Conservation (phyloP, 1,140 invertebrate genomes). For the Prorops nasuta region DNA sequence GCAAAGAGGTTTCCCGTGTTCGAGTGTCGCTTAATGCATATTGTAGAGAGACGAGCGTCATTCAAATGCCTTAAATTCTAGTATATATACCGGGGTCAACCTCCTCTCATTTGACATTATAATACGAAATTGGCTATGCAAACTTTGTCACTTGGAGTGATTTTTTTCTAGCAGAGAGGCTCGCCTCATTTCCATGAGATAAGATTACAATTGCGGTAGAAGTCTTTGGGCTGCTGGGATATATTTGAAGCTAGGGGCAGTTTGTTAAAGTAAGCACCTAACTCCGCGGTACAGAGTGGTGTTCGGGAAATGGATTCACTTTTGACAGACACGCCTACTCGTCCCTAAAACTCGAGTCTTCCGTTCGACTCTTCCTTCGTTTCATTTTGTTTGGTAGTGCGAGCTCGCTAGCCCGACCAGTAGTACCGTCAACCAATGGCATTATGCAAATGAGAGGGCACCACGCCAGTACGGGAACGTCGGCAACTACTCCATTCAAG, state of each 20-base stretch:
- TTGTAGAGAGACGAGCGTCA: constrained; percentile 41
- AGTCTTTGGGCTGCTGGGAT: too few relatives aligned
- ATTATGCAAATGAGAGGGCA: constrained; percentile 30
- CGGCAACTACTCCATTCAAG: too few relatives aligned
- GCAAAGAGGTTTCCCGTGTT: constrained; percentile 46
- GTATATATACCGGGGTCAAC: too few relatives aligned
- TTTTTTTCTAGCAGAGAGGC: too few relatives aligned
- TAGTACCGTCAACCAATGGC: constrained; percentile 18
- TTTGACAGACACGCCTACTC: background rate
- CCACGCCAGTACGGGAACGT: constrained; percentile 16
- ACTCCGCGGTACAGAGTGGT: too few relatives aligned
- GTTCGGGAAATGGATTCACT: background rate
- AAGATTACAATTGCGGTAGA: too few relatives aligned
- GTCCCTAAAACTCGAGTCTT: background rate
- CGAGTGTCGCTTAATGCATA: constrained; percentile 37
- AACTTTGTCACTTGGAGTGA: too few relatives aligned
- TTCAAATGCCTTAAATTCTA: too few relatives aligned
- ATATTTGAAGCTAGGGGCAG: too few relatives aligned
- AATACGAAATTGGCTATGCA: too few relatives aligned
- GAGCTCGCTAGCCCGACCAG: background rate
- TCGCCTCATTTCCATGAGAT: too few relatives aligned
- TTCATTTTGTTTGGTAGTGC: background rate
- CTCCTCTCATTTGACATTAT: constrained; percentile 11
- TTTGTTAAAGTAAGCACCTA: too few relatives aligned
- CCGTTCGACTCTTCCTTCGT: background rate